Evolutionary conservation across 2,113 vertebrate genomes (phyloP), one percentile per base, ranked within the genome.

Genomic region (Malurus alboscapulatus): DNA sequence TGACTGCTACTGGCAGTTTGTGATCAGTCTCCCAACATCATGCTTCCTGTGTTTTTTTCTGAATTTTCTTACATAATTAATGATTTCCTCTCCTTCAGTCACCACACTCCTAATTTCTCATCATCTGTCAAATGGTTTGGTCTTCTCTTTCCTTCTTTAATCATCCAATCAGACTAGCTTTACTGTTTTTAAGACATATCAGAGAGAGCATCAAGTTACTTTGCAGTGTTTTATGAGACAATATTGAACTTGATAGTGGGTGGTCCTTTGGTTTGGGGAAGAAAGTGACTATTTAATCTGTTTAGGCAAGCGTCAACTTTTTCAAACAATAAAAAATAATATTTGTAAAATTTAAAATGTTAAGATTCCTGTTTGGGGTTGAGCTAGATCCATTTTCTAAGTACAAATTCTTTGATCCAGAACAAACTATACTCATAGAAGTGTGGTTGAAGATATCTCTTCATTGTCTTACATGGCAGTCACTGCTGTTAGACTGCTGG

Each of bases 101-200:
- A 36, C n/a, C 9, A 4, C 73, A 88, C 19, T 47, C 59, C 61
- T 83, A n/a, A 58, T 81, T 82, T 84, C 18, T 78, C 36, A 42
- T 29, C 26, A 55, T 65, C 57, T 82, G 20, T 91, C 53, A 84
- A 68, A 63, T 66, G 4, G 58, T 51, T 82, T n/a, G 7, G n/a
- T 67, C 53, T 88, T 81, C 76, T 88, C 73, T 89, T 91, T 55
- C 65, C 83, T 79, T 87, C 74, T 92, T 80, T 85, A 91, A 77
- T 90, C 68, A 78, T 71, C n/a, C 80, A 84, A 5, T 83, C 90
- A 50, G 48, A 61, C 8, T 68, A 36, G 24, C 67, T 61, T 73
- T 53, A 72, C 58, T 90, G 54, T 67, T 91, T 92, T 58, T 82
- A 62, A 71, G 68, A 69, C 5, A 9, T 7, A 5, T 55, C 0